Conservation (phyloP, 2,797 vertebrate species). For the Sorex maritimensis region DNA sequence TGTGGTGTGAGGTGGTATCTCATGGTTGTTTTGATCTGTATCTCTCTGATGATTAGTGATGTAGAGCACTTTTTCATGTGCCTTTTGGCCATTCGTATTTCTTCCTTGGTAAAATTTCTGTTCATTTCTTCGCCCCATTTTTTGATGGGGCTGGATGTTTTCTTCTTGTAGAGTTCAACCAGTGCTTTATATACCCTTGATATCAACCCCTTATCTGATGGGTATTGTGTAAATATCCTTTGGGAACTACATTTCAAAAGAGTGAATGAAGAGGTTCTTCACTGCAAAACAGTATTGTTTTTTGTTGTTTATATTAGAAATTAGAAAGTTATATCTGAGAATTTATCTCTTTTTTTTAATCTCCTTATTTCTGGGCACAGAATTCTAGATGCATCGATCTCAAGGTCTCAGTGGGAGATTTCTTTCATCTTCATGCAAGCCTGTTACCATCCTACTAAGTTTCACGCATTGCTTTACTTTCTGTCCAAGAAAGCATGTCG, state of each 20-base stretch:
- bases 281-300: background rate
- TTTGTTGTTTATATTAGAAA: background rate
- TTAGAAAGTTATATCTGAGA: background rate
- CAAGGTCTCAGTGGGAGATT: fast-evolving
- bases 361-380: background rate
- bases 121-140: no score
- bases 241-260: slow-evolving; percentile 14
- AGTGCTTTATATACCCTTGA: no score
- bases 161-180: no score
- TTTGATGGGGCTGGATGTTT: no score
- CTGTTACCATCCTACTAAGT: fast-evolving
- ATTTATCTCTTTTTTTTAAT: background rate
- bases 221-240: no score
- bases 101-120: no score
- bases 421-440: background rate
- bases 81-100: no score
- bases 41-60: no score
- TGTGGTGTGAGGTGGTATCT: no score
- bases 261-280: background rate
- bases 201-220: no score
- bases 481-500: background rate
- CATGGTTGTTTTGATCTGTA: no score
- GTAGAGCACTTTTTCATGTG: no score
- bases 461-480: background rate
- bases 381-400: background rate